Conservation (phyloP, 2,113 vertebrate genomes). For the Oryzias javanicus region DNA sequence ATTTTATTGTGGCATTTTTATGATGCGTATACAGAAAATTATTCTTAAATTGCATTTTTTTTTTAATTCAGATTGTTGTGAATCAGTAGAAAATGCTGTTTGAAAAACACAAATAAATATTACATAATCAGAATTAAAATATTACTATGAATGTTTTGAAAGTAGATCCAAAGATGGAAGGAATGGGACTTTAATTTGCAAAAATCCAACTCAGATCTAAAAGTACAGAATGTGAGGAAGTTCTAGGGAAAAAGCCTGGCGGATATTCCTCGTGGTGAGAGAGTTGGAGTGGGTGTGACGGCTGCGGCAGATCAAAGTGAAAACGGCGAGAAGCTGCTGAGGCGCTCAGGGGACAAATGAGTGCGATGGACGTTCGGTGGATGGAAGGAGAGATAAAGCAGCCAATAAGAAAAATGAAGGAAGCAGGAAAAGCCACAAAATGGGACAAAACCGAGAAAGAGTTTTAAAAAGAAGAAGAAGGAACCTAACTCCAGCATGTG, state of each 20-base stretch:
- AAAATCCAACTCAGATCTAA: no score
- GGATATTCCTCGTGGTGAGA: slow-evolving; percentile 34
- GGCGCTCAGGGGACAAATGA: slow-evolving; percentile 34
- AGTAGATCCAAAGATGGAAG: no score
- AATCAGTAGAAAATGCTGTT: no score
- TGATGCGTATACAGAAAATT: no score
- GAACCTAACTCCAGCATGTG: slow-evolving; percentile 42
- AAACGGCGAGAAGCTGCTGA: slow-evolving; percentile 30
- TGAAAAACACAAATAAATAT: no score
- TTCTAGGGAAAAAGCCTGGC: neutral
- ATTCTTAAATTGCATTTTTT: no score
- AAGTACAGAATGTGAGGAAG: no score
- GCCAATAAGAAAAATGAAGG: slow-evolving; percentile 13
- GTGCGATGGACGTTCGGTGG: slow-evolving; percentile 34
- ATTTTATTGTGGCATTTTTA: no score
- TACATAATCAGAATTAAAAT: no score
- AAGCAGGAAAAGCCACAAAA: neutral
- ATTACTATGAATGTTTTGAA: no score
- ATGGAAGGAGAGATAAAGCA: slow-evolving; percentile 27
- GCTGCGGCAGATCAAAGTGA: slow-evolving; percentile 46
- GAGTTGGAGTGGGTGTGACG: slow-evolving; percentile 12
- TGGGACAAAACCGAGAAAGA: neutral
- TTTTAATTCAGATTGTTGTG: no score
- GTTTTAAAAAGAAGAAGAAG: neutral
- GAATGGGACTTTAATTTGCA: no score